phyloP scores from a whole-genome alignment of 2,113 vertebrate genomes.

The Mola mola region DNA sequence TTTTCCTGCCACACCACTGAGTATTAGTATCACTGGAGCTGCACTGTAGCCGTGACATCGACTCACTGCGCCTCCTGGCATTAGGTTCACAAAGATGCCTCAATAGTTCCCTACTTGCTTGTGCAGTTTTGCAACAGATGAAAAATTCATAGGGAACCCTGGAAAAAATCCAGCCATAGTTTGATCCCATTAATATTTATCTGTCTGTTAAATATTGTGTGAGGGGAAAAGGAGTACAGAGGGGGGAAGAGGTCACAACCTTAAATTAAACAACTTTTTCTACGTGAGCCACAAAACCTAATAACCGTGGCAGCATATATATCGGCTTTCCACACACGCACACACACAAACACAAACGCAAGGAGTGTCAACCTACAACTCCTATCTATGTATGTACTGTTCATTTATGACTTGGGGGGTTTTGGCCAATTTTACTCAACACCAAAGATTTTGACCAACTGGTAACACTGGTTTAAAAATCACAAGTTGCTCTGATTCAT shows the following conservation, averaged over 20 bases:
- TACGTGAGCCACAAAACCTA: constrained; percentile 13
- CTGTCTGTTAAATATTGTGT: constrained; percentile 61
- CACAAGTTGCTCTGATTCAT: too few species aligned
- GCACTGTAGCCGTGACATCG: constrained; percentile 19
- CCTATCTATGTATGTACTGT: too few species aligned
- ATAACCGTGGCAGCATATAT: neutral
- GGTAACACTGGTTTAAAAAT: too few species aligned
- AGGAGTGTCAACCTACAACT: too few species aligned
- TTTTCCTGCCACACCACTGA: neutral
- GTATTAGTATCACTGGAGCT: constrained; percentile 18
- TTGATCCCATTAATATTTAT: constrained; percentile 76
- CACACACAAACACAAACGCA: too few species aligned
- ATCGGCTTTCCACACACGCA: too few species aligned
- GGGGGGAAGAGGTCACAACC: constrained; percentile 39
- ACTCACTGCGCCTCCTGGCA: constrained; percentile 36
- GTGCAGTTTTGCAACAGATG: constrained; percentile 55
- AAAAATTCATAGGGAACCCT: constrained; percentile 67
- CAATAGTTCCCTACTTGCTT: constrained; percentile 39
- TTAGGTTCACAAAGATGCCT: constrained; percentile 39
- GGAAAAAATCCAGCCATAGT: constrained; percentile 47
- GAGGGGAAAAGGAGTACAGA: constrained; percentile 7
- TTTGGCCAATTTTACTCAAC: too few species aligned
- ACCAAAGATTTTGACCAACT: too few species aligned
- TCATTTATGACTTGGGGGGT: too few species aligned
- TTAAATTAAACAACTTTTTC: constrained; percentile 35